Base-by-base conservation (phyloP, 2,113 vertebrate species). In the Rhinoderma darwinii region DNA sequence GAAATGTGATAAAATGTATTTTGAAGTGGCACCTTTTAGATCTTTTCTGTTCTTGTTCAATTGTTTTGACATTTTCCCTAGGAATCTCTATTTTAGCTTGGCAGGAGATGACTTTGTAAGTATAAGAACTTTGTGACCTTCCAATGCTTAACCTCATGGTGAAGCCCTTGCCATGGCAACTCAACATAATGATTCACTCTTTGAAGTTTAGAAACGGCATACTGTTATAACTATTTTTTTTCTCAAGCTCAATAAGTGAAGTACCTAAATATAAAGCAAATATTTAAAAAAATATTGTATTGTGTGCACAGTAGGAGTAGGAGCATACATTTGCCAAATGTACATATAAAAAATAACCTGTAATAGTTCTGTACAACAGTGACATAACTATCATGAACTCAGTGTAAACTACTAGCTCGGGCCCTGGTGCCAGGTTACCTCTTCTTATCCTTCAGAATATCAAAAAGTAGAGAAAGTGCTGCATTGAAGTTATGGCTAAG, bases 1-100 rank as follows among this genome's bases (percentile, higher is more conserved):
- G 2, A 82, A 51, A 83, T 44, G 82, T 84, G 87, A 30, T 44
- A 15, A 0, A 0, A 89, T 7, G 54, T 87, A 75, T 83, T 88
- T 83, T 83, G 56, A 88, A 51, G n/a, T 14, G 72, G 73, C 83
- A 76, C 51, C 37, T 77, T 84, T 84, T 47, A 77, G 68, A 63
- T 43, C 22, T 85, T 73, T 44, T 41, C 41, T 84, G 77, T 35
- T 72, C 75, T 84, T 73, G 47, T 66, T 74, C 66, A 74, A 59
- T 73, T 80, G 68, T 80, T 88, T 88, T 74, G 73, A 76, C n/a
- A 78, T 83, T 84, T 82, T 86, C 43, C 1, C 39, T 20, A 77
- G 1, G 15, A 73, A 41, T 88, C 86, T 83, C 41, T 9, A 79
- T 81, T 74, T 83, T 30, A 66, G 27, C 78, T 76, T 2, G 15